Evolutionary conservation across 1,140 invertebrate species (phyloP).

Genomic region (Drosophila miranda): DNA sequence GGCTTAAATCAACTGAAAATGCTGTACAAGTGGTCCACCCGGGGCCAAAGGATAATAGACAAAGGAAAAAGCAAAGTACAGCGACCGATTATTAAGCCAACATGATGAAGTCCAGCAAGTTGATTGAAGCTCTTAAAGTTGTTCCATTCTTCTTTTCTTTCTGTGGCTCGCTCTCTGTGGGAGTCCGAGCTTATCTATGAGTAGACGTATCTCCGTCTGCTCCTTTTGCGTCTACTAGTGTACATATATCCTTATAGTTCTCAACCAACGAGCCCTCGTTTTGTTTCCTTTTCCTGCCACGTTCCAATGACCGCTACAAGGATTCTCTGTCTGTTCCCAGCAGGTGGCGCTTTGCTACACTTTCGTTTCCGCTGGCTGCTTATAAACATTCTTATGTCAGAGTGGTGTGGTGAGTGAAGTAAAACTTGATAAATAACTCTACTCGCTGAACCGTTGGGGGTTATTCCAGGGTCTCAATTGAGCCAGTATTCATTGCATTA

Average conservation of each 20-base stretch:
- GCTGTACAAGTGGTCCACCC: slow-evolving; percentile 22
- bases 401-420: not conserved
- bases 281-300: not conserved
- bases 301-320: not conserved
- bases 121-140: slow-evolving; percentile 41
- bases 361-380: slow-evolving; percentile 15
- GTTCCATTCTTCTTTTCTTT: not conserved
- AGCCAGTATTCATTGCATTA: slow-evolving; percentile 21
- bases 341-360: slow-evolving; percentile 24
- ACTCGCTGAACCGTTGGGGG: not conserved
- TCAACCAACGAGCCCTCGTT: too few species aligned
- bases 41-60: slow-evolving; percentile 18
- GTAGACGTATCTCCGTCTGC: not conserved
- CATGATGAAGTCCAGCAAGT: slow-evolving; percentile 16
- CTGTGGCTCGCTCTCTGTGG: not conserved
- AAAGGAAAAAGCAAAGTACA: slow-evolving; percentile 2
- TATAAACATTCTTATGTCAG: slow-evolving; percentile 30
- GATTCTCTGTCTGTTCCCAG: slow-evolving; percentile 14
- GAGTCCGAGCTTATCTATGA: not conserved
- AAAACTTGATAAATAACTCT: slow-evolving; percentile 14
- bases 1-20: slow-evolving; percentile 46
- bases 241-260: not conserved
- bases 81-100: slow-evolving; percentile 29
- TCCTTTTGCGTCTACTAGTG: not conserved
- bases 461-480: not conserved